Percentiles rank a stretch among this genome's conserved stretches.
Evolutionary conservation across 2,113 vertebrate species (phyloP).

Genomic region (Enhydra lutris): DNA sequence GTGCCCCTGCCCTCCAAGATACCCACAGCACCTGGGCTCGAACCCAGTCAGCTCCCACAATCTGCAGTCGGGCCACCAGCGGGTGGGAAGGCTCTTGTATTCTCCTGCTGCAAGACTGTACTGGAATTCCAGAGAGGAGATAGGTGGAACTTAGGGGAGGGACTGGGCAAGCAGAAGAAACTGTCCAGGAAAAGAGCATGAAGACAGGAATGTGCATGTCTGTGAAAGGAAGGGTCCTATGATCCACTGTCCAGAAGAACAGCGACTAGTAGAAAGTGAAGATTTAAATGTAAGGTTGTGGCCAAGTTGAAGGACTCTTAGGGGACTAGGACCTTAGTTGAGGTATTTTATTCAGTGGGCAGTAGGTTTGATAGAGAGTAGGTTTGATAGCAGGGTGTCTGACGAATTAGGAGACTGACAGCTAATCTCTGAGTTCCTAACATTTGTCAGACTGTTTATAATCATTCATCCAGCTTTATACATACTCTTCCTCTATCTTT

Average conservation of each 20-base stretch:
- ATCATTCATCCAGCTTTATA: background rate
- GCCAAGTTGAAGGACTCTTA: background rate
- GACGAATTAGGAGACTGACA: background rate
- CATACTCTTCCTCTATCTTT: background rate
- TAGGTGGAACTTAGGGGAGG: background rate
- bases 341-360: background rate
- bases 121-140: background rate
- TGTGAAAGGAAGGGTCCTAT: background rate
- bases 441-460: background rate
- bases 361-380: background rate
- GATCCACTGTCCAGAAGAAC: background rate
- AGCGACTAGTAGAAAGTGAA: background rate
- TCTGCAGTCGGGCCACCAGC: background rate
- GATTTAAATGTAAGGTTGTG: background rate
- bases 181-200: too few species aligned
- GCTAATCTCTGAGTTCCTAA: background rate
- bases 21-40: background rate
- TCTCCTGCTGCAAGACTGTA: background rate
- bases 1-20: background rate
- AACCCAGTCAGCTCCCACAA: background rate
- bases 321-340: background rate
- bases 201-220: fast-evolving
- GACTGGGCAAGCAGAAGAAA: background rate
- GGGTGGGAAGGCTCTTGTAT: background rate
- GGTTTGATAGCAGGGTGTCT: background rate